phyloP scores from a whole-genome alignment of 2,888 invertebrate species.

The Coleophora deauratella region DNA sequence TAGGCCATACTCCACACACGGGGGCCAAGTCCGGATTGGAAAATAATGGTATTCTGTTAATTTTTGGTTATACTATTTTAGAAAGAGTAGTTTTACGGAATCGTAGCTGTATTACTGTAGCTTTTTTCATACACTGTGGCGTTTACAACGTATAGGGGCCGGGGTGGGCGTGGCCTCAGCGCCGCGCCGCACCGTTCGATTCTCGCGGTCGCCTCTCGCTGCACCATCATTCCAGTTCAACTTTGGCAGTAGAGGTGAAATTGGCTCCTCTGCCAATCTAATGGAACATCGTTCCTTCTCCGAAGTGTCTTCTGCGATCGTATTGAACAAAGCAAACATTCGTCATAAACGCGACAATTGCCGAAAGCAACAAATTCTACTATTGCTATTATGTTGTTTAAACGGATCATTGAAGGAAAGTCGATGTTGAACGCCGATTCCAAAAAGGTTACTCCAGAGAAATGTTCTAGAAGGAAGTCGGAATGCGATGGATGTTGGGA shows the following conservation, averaged over 20 bases:
- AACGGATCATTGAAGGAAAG: conserved; percentile 74
- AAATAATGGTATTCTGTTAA: too few relatives aligned
- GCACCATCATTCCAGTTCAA: conserved; percentile 35
- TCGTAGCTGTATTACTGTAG: conserved; percentile 6
- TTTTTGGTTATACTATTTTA: too few relatives aligned
- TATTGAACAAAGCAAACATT: conserved; percentile 62
- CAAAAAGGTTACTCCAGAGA: conserved; percentile 45
- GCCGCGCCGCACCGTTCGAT: conserved; percentile 20
- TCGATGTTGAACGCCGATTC: conserved; percentile 64
- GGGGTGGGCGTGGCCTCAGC: conserved; percentile 14
- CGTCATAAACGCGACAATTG: conserved; percentile 60
- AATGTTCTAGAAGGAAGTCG: conserved; percentile 65
- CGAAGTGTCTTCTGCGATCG: conserved; percentile 48
- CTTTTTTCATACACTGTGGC: conserved; percentile 32
- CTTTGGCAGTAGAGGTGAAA: conserved; percentile 56
- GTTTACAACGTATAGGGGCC: conserved; percentile 26
- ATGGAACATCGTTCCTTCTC: conserved; percentile 67
- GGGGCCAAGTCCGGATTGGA: too few relatives aligned
- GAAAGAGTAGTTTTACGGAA: too few relatives aligned
- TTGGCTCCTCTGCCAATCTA: conserved; percentile 66
- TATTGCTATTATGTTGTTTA: conserved; percentile 71
- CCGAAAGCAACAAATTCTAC: conserved; percentile 64
- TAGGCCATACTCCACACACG: too few relatives aligned
- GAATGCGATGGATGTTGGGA: conserved; percentile 65
- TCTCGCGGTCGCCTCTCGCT: conserved; percentile 11